These are phyloP conservation scores for Drosophila formosana DNA, from an alignment of 2,888 invertebrate genomes.

Conservation along the genomic window DNA sequence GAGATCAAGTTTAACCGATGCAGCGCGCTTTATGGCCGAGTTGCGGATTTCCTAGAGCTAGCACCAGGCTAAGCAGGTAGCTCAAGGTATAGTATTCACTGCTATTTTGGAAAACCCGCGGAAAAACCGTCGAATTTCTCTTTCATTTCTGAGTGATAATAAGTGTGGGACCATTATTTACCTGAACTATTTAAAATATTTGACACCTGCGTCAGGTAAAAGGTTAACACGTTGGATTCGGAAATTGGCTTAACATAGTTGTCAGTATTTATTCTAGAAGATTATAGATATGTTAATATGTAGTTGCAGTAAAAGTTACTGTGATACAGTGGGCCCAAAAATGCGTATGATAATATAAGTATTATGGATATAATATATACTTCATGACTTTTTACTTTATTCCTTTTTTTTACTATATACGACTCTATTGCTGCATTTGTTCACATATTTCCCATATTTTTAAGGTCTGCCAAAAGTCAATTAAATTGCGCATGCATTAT, in stretches of 20 bases:
- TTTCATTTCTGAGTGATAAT: conserved; percentile 34
- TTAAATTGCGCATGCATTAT: conserved; percentile 3
- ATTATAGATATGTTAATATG: background rate
- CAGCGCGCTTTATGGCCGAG: conserved; percentile 25
- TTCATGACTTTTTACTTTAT: too few relatives aligned
- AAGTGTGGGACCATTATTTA: conserved; percentile 12
- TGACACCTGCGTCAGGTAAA: background rate
- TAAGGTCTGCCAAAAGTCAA: conserved; percentile 9
- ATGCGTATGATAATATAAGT: background rate
- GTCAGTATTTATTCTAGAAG: background rate
- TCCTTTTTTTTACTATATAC: too few relatives aligned
- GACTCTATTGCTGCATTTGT: background rate
- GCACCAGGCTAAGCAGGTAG: conserved; percentile 40
- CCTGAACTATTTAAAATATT: conserved; percentile 26
- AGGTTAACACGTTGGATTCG: background rate
- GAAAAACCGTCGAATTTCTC: conserved; percentile 49
- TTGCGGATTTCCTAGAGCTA: background rate
- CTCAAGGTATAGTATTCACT: conserved; percentile 37
- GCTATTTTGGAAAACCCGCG: conserved; percentile 56
- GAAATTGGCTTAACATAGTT: background rate
- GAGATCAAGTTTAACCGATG: conserved; percentile 40
- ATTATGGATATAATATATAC: too few relatives aligned
- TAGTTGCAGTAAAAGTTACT: background rate
- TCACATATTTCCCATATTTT: background rate
- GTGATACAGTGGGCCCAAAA: background rate